phyloP scores from a whole-genome alignment of 2,797 vertebrate species.

The Galagoides demidoff region DNA sequence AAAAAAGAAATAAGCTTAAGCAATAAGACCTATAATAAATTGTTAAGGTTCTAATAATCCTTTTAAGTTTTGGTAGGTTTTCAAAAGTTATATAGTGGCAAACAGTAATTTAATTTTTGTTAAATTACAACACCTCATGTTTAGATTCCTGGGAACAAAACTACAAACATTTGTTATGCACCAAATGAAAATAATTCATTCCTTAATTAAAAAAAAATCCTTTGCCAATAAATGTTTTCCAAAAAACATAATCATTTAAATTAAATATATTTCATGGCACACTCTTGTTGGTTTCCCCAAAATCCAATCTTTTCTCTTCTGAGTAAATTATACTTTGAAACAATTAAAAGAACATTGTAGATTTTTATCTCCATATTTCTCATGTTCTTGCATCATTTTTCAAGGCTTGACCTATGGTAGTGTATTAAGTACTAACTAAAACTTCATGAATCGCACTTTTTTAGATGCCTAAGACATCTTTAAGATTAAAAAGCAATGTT shows the following conservation, averaged over 20 bases:
- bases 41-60: not conserved
- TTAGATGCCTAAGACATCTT: constrained; percentile 79
- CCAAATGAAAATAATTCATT: constrained; percentile 68
- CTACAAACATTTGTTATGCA: constrained; percentile 56
- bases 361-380: constrained; percentile 71
- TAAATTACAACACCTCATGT: constrained; percentile 41
- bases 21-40: not conserved
- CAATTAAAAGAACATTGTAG: constrained; percentile 82
- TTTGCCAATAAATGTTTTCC: constrained; percentile 75
- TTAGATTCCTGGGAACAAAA: constrained; percentile 46
- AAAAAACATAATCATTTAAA: constrained; percentile 77
- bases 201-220: constrained; percentile 76
- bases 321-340: constrained; percentile 70
- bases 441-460: constrained; percentile 82
- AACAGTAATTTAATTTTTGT: constrained; percentile 35
- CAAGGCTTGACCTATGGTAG: constrained; percentile 76
- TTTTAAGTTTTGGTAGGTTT: not conserved
- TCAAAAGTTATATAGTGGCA: constrained; percentile 29
- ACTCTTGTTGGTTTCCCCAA: constrained; percentile 74
- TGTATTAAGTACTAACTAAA: constrained; percentile 82
- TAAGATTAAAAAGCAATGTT: constrained; percentile 76
- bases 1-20: constrained; percentile 1
- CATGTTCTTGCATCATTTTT: constrained; percentile 76
- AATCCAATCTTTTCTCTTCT: constrained; percentile 69
- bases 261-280: constrained; percentile 73